These are phyloP conservation scores for Lamprotornis superbus DNA, from an alignment of 2,113 vertebrate genomes.

Conservation along the genomic window DNA sequence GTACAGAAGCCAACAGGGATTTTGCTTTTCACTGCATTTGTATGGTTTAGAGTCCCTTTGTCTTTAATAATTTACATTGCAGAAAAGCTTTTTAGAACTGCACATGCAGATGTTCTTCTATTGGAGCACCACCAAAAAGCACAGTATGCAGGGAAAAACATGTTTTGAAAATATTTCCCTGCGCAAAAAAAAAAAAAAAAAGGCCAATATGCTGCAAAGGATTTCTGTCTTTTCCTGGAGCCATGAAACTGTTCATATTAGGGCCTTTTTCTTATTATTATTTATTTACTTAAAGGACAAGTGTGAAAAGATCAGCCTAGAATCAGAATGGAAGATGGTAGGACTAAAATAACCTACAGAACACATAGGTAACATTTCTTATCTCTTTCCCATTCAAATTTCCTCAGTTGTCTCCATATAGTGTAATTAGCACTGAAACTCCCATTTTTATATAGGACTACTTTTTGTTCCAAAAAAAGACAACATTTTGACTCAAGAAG, in stretches of 20 bases:
- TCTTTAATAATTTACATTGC: constrained; percentile 62
- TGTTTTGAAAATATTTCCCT: constrained; percentile 46
- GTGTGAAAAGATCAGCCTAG: not conserved
- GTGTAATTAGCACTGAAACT: not conserved
- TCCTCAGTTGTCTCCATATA: not conserved
- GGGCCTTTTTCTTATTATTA: not conserved
- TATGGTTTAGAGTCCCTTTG: constrained; percentile 2
- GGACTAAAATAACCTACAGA: not conserved
- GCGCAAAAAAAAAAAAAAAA: not conserved
- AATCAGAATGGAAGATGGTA: not conserved
- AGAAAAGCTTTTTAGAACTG: constrained; percentile 58
- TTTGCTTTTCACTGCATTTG: not conserved
- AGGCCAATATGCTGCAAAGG: not conserved
- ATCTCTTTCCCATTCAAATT: not conserved
- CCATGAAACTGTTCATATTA: not conserved
- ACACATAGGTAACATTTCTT: not conserved
- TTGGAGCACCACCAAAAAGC: constrained; percentile 48
- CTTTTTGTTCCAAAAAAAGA: not conserved
- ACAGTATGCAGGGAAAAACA: constrained; percentile 35
- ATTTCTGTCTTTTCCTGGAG: not conserved
- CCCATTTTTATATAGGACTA: not conserved
- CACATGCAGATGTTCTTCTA: constrained; percentile 27
- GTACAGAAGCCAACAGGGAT: constrained; percentile 29
- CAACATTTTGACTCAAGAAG: constrained; percentile 10
- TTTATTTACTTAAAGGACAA: not conserved